phyloP scores from a whole-genome alignment of 37 sponge, comb jelly and placozoan genomes.

The Diacarnus erythraeanus region DNA sequence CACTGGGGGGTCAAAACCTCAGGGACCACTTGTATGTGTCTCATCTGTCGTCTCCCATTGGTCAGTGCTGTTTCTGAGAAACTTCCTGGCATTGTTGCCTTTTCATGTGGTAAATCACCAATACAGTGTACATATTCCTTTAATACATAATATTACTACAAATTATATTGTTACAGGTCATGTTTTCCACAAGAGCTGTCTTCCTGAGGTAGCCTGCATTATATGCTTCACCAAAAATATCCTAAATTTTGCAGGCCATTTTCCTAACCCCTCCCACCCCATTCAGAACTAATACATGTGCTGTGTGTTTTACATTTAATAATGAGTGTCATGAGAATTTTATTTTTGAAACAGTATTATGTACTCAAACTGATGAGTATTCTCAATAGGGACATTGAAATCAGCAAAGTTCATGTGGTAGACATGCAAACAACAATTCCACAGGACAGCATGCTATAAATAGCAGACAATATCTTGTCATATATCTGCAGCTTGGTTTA shows the following conservation, averaged over 20 bases:
- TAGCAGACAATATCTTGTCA: no score
- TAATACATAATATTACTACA: background rate
- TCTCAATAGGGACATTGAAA: no score
- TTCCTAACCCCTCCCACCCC: background rate
- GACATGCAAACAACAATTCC: no score
- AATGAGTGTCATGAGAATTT: no score
- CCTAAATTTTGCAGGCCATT: background rate
- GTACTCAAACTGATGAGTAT: no score
- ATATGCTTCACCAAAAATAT: constrained; percentile 16
- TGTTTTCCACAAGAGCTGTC: constrained; percentile 48
- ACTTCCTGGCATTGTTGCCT: constrained; percentile 21
- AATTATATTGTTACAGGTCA: constrained; percentile 32
- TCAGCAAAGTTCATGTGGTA: no score
- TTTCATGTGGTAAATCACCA: constrained; percentile 49
- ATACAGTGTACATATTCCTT: background rate
- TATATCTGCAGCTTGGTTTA: no score
- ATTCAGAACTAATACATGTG: no score
- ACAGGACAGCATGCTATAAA: no score
- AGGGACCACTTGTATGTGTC: background rate
- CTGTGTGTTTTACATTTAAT: no score
- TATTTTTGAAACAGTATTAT: no score
- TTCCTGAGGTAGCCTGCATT: constrained; percentile 48
- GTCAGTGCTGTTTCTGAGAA: constrained; percentile 22
- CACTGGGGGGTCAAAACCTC: constrained; percentile 45
- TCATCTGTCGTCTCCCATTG: constrained; percentile 25